These are phyloP conservation scores for Sceloporus undulatus DNA, from an alignment of 2,113 vertebrate species.

Conservation along the genomic window DNA sequence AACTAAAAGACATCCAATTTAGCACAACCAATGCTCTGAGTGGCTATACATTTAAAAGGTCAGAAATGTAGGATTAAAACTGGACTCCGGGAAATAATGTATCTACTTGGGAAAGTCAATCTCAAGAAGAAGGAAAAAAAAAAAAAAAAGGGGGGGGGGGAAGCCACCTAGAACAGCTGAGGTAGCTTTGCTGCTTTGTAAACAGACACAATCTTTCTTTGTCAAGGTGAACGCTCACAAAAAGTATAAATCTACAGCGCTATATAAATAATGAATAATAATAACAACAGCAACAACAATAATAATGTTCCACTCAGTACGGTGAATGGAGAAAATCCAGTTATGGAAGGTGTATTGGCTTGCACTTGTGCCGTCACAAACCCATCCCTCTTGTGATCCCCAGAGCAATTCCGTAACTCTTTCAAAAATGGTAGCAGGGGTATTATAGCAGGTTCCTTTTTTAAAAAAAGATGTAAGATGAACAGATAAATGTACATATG, in stretches of 20 bases:
- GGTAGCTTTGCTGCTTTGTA: not conserved
- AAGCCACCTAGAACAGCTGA: not conserved
- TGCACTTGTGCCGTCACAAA: not conserved
- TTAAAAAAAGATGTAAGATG: not conserved
- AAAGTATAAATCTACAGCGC: not conserved
- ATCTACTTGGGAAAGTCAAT: conserved; percentile 14
- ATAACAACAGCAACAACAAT: no score
- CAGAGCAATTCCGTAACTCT: not conserved
- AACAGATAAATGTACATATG: not conserved
- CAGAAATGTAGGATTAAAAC: conserved; percentile 62
- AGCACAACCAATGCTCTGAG: conserved; percentile 69
- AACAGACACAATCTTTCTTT: not conserved
- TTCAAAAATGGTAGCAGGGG: not conserved
- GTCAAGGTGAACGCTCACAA: not conserved
- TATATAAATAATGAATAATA: no score
- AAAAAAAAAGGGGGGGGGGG: no score
- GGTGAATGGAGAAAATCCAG: no score
- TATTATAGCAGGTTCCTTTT: not conserved
- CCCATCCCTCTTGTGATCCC: not conserved
- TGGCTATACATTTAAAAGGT: conserved; percentile 70
- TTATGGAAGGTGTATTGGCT: not conserved
- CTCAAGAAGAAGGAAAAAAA: no score
- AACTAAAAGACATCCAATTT: conserved; percentile 48
- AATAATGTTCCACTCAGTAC: no score
- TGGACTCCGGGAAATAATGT: conserved; percentile 47